These are phyloP conservation scores for Sigmodon hispidus DNA, from an alignment of 2,113 vertebrate genomes.

Conservation along the genomic window DNA sequence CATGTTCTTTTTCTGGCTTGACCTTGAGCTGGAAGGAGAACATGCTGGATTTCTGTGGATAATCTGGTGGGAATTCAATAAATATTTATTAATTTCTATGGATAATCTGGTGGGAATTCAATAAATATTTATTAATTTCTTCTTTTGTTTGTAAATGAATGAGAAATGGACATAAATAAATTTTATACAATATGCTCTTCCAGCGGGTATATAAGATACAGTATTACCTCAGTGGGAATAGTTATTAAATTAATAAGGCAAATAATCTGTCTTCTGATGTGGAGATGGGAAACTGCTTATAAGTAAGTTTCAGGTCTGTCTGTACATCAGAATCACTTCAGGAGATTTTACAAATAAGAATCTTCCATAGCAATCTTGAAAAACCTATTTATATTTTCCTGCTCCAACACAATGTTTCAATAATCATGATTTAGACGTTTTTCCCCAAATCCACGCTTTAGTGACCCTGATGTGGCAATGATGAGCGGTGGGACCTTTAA, in stretches of 20 bases:
- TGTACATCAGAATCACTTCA: constrained; percentile 26
- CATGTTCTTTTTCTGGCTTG: constrained; percentile 25
- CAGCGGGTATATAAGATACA: constrained; percentile 45
- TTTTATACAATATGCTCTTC: constrained; percentile 40
- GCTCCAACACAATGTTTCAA: constrained; percentile 2
- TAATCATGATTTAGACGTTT: background rate
- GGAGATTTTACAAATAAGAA: constrained; percentile 41
- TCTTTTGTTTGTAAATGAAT: constrained; percentile 18
- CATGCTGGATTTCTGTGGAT: constrained; percentile 1
- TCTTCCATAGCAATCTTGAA: background rate
- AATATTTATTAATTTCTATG: constrained; percentile 51
- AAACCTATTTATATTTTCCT: constrained; percentile 42
- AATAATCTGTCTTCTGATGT: constrained; percentile 47
- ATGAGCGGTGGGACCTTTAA: background rate
- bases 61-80: constrained; percentile 40
- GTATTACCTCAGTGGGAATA: constrained; percentile 6
- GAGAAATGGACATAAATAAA: constrained; percentile 31
- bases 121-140: constrained; percentile 55
- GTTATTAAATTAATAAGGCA: constrained; percentile 54
- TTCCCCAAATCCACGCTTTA: background rate
- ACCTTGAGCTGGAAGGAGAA: constrained; percentile 38
- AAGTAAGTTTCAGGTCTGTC: background rate
- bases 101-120: constrained; percentile 32
- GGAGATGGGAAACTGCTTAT: constrained; percentile 24
- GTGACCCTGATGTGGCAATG: background rate